A percentile compares a stretch with the other conserved stretches of the same genome.
Evolutionary conservation across 2,888 invertebrate species (phyloP).

Genomic region (Leuctra nigra): DNA sequence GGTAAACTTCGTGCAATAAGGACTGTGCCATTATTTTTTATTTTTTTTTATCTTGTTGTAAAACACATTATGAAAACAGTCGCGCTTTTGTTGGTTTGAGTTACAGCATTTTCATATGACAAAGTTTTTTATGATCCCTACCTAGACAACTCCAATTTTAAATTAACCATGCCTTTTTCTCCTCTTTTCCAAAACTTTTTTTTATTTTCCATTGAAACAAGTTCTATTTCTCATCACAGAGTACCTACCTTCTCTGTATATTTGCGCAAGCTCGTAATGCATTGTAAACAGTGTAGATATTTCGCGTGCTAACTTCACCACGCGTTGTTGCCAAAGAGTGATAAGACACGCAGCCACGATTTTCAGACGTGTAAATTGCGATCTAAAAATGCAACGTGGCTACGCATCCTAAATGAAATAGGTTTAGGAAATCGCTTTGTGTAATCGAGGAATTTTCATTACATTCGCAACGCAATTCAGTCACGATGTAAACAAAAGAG

Average conservation of each 20-base stretch:
- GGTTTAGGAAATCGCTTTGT: constrained; percentile 5
- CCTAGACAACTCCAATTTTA: background rate
- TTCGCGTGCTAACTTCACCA: constrained; percentile 2
- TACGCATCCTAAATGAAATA: constrained; percentile 14
- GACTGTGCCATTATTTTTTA: too few relatives aligned
- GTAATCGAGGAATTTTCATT: constrained; percentile 9
- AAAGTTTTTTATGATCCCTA: background rate
- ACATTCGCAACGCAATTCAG: background rate
- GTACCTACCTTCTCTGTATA: background rate
- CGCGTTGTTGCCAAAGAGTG: background rate
- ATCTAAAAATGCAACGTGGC: constrained; percentile 13
- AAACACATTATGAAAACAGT: background rate
- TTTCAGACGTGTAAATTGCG: constrained; percentile 8
- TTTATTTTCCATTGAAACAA: background rate
- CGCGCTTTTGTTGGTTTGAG: background rate
- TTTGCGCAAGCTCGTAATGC: constrained; percentile 1
- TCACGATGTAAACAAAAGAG: too few relatives aligned
- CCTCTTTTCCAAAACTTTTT: constrained; percentile 2
- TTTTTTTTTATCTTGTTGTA: too few relatives aligned
- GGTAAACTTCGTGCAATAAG: too few relatives aligned
- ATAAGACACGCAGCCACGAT: constrained; percentile 14
- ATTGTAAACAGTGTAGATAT: constrained; percentile 1
- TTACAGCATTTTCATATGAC: background rate
- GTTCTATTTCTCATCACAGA: constrained; percentile 1
- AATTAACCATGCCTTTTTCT: background rate